Conservation (phyloP, 2,888 invertebrate genomes). For the Andrena flavipes region DNA sequence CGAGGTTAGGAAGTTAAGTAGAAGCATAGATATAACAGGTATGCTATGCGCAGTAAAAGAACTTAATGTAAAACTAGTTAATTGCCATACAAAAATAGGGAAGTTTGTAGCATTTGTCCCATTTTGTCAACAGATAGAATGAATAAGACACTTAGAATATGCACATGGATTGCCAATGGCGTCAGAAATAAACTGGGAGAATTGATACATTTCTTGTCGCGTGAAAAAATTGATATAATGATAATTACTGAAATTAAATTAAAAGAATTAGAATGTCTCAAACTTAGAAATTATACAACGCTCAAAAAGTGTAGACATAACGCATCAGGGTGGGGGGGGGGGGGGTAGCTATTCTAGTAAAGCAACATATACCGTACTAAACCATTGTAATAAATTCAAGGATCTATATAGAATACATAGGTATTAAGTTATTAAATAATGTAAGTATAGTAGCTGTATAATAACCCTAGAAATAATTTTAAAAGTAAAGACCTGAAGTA, state of each 20-base stretch:
- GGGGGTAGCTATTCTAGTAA: slow-evolving; percentile 13
- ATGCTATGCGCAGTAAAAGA: background rate
- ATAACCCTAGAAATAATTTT: background rate
- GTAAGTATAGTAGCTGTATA: background rate
- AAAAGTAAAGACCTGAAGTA: background rate
- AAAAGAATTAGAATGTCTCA: background rate
- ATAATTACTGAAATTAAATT: slow-evolving; percentile 25
- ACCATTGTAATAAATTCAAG: background rate
- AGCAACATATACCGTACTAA: background rate
- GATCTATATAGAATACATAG: too few relatives aligned
- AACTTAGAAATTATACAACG: slow-evolving; percentile 2
- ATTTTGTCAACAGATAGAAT: background rate
- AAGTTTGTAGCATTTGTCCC: background rate
- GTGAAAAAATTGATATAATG: slow-evolving; percentile 4
- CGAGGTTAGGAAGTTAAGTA: background rate
- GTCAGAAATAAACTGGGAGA: slow-evolving; percentile 5
- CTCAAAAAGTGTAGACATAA: background rate
- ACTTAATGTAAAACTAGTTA: background rate
- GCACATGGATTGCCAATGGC: slow-evolving; percentile 26
- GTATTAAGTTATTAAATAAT: too few relatives aligned
- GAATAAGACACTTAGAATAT: background rate
- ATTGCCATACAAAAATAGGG: background rate
- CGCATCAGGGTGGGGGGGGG: background rate
- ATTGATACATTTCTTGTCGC: background rate
- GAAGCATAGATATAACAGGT: background rate